phyloP scores from a whole-genome alignment of 2,888 invertebrate species.

The Adelphocoris suturalis region DNA sequence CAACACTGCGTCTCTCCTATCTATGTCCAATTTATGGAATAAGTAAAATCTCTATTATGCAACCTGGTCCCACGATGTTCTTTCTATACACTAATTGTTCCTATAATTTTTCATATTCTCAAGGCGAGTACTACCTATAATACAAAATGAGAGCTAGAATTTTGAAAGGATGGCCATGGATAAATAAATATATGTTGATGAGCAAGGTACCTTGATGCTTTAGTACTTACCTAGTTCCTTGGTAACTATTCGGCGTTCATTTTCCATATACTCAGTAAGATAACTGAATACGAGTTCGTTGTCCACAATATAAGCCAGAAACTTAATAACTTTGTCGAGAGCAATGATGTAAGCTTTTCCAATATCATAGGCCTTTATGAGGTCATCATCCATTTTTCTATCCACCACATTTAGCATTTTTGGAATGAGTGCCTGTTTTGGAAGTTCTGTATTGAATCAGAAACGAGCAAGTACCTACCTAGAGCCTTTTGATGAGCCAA shows the following conservation, averaged over 20 bases:
- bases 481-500: too few species aligned
- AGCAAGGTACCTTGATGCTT: too few species aligned
- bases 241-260: slow-evolving; percentile 61
- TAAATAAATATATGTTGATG: too few species aligned
- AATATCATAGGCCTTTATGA: slow-evolving; percentile 65
- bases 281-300: slow-evolving; percentile 66
- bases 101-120: too few species aligned
- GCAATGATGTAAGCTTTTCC: slow-evolving; percentile 68
- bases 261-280: slow-evolving; percentile 56
- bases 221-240: slow-evolving; percentile 56
- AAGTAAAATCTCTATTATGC: too few species aligned
- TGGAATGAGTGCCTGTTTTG: slow-evolving; percentile 63
- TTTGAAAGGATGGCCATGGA: too few species aligned
- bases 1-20: too few species aligned
- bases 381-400: slow-evolving; percentile 67
- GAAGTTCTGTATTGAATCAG: neutral
- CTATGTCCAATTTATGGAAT: too few species aligned
- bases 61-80: too few species aligned
- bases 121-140: too few species aligned
- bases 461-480: neutral
- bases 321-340: slow-evolving; percentile 67
- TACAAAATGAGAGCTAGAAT: too few species aligned
- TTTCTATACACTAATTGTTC: too few species aligned
- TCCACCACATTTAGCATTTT: slow-evolving; percentile 63
- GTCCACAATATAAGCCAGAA: slow-evolving; percentile 59